Conservation (phyloP, 2,888 invertebrate genomes). For the Sphaerophoria taeniata region DNA sequence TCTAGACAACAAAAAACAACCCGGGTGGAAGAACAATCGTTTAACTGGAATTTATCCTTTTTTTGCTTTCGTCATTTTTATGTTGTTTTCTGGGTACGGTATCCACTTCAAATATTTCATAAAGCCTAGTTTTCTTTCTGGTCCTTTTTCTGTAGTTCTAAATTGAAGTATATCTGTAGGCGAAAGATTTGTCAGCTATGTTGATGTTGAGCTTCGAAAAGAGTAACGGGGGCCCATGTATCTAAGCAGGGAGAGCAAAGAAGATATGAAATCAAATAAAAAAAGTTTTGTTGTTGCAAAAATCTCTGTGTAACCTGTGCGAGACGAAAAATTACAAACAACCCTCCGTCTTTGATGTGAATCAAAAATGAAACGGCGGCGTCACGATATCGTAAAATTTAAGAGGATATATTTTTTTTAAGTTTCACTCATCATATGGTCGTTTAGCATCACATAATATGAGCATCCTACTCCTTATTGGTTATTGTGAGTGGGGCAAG, state of each 20-base stretch:
- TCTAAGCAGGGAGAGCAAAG: background rate
- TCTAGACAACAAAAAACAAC: slow-evolving; percentile 64
- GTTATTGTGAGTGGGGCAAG: background rate
- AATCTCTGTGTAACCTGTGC: background rate
- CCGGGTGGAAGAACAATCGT: slow-evolving; percentile 70
- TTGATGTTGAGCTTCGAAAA: background rate
- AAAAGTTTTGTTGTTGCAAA: background rate
- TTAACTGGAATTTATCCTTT: slow-evolving; percentile 63
- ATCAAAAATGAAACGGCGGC: slow-evolving; percentile 71
- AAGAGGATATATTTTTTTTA: slow-evolving; percentile 55
- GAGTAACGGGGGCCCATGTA: background rate
- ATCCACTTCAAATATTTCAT: slow-evolving; percentile 69
- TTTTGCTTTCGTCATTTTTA: slow-evolving; percentile 44
- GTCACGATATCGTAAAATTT: slow-evolving; percentile 70
- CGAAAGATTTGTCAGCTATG: background rate
- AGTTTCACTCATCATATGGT: slow-evolving; percentile 66
- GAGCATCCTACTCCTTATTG: slow-evolving; percentile 6
- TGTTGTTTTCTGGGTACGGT: slow-evolving; percentile 55
- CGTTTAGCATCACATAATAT: slow-evolving; percentile 37
- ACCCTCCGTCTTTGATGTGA: slow-evolving; percentile 49
- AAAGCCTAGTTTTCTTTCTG: slow-evolving; percentile 69
- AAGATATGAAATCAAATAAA: slow-evolving; percentile 19
- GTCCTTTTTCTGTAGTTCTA: slow-evolving; percentile 57
- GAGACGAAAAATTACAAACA: slow-evolving; percentile 16
- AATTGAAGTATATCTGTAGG: slow-evolving; percentile 61